Evolutionary conservation across 2,113 vertebrate species (phyloP).

Genomic region (Pitta sordida): DNA sequence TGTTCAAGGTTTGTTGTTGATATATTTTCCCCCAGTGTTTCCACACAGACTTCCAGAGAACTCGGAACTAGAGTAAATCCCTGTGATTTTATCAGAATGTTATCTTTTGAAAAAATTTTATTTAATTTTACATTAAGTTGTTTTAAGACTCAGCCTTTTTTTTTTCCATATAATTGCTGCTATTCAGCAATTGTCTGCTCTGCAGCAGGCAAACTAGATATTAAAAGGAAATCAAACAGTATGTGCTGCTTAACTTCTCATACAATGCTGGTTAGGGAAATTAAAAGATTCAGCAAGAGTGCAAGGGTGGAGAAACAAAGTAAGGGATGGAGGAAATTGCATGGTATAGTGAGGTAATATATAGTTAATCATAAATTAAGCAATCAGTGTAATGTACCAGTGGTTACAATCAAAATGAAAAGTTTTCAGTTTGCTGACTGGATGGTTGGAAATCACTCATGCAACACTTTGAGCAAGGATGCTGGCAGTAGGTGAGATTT

Average conservation of each 20-base stretch:
- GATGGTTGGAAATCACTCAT: not conserved
- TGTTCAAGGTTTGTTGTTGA: not conserved
- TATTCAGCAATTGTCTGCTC: not conserved
- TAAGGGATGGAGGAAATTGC: not conserved
- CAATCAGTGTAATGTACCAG: not conserved
- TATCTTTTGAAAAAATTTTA: not conserved
- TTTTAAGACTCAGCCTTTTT: constrained; percentile 29
- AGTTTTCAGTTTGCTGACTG: not conserved
- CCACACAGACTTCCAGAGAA: not conserved
- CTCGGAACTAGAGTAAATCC: not conserved
- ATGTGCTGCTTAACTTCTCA: not conserved
- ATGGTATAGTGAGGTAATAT: not conserved
- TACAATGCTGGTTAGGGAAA: not conserved
- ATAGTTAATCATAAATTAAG: not conserved
- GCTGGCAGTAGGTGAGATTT: not conserved
- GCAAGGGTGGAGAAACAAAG: not conserved
- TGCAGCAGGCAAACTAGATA: not conserved
- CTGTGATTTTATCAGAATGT: not conserved
- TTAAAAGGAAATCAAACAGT: constrained; percentile 3
- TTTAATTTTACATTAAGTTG: constrained; percentile 4
- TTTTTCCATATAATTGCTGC: constrained; percentile 31
- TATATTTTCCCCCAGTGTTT: not conserved
- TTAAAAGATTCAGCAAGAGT: not conserved
- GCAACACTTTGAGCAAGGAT: not conserved
- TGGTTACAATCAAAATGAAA: not conserved